Percentiles rank a stretch among this genome's conserved stretches.
phyloP scores from a whole-genome alignment of 2,888 invertebrate genomes.

The Andrena chrysosceles region DNA sequence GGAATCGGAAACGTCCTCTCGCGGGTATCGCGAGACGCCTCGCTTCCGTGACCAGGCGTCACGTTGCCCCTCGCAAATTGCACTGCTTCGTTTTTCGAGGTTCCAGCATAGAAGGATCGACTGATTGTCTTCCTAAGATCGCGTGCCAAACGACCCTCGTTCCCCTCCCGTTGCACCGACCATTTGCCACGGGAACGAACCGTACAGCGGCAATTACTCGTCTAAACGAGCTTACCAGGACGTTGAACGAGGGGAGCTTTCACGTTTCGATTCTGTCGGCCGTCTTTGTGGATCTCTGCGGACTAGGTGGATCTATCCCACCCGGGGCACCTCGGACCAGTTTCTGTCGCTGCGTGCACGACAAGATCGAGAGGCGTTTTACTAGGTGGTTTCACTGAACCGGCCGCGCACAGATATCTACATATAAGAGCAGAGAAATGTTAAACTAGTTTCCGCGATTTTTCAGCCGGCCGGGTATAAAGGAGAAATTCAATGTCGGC shows the following conservation, averaged over 20 bases:
- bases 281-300: slow-evolving; percentile 14
- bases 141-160: slow-evolving; percentile 26
- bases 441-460: slow-evolving; percentile 83
- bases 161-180: neutral
- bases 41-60: slow-evolving; percentile 54
- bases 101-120: neutral
- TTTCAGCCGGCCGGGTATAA: slow-evolving; percentile 82
- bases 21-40: slow-evolving; percentile 26
- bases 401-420: slow-evolving; percentile 50
- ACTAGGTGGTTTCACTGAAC: slow-evolving; percentile 61
- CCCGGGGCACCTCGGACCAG: slow-evolving; percentile 30
- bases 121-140: slow-evolving; percentile 28
- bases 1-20: slow-evolving; percentile 44
- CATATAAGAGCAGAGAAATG: slow-evolving; percentile 80
- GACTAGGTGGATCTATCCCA: slow-evolving; percentile 31
- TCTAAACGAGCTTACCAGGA: neutral
- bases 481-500: slow-evolving; percentile 83
- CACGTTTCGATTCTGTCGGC: slow-evolving; percentile 20
- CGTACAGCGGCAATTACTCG: slow-evolving; percentile 4
- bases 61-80: slow-evolving; percentile 17
- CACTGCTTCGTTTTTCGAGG: neutral
- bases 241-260: slow-evolving; percentile 42
- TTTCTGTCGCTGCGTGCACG: slow-evolving; percentile 2
- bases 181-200: neutral
- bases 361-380: slow-evolving; percentile 52